Base-by-base conservation (phyloP, 2,113 vertebrate genomes). In the Ammospiza nelsoni region DNA sequence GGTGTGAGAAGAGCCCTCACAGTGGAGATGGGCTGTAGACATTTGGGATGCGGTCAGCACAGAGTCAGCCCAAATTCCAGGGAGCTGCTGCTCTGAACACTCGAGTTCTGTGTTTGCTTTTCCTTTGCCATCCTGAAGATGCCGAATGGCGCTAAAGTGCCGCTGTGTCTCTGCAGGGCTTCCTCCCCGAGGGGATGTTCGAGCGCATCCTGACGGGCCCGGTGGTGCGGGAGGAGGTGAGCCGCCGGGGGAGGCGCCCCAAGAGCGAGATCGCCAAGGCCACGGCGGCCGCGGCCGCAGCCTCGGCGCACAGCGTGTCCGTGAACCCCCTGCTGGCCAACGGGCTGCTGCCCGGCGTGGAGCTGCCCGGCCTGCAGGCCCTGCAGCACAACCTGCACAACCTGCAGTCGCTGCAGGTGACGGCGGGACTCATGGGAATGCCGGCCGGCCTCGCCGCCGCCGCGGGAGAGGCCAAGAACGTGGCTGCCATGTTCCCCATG, bases 401-500 rank as follows among this genome's bases (percentile, higher is more conserved):
- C 95, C 97, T 99, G 79, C 99, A 99, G 97, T 99, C 99, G 3
- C 97, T 99, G 96, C 99, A 99, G 90, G 98, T 99, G 39, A 99
- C 99, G 0, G 98, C 99, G 1, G 99, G 99, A 52, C 88, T 99
- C 84, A 99, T 99, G 98, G 99, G 99, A 82, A 97, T 99, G 96
- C 99, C 99, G 7, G 96, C 98, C 0, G 98, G 99, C 41, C 97
- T 99, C 22, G 95, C 98, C 89, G 95, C 99, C 88, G 95, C 99
- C 54, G 95, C 98, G 83, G 97, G 98, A 92, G 99, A 99, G 33
- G 98, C 98, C 1, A 99, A 98, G 91, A 99, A 97, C 91, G 66
- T 99, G 94, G 99, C 99, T 33, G 98, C 99, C 92, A 98, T 99
- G 98, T 99, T 99, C 97, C 99, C 99, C 96, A 99, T 99, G 99